These are phyloP conservation scores for Myiothlypis chrysogaster DNA, from an alignment of 2,797 vertebrate species.

Conservation along the genomic window DNA sequence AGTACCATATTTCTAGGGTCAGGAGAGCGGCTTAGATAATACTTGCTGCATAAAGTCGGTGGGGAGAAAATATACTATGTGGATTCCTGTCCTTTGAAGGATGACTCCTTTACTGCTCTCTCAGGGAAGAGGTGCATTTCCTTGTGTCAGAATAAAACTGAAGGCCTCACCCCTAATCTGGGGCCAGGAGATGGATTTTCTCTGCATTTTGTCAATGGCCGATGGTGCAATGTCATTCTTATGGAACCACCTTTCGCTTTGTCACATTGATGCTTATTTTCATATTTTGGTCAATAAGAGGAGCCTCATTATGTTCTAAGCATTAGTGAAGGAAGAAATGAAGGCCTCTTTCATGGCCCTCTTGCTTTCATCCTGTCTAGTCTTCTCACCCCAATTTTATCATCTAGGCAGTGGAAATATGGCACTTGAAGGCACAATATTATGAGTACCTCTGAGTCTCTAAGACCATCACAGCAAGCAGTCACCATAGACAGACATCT, in stretches of 20 bases:
- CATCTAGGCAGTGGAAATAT: background rate
- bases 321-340: background rate
- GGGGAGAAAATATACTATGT: no score
- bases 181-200: background rate
- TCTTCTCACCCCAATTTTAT: background rate
- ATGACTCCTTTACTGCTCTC: background rate
- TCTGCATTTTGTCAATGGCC: background rate
- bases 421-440: background rate
- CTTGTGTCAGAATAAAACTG: background rate
- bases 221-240: background rate
- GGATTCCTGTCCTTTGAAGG: background rate
- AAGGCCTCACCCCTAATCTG: background rate
- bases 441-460: background rate
- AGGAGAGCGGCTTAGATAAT: background rate
- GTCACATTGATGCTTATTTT: background rate
- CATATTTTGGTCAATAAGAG: background rate
- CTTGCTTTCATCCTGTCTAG: background rate
- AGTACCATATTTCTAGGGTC: background rate
- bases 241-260: background rate
- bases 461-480: background rate
- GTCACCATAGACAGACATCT: background rate
- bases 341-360: background rate
- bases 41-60: background rate
- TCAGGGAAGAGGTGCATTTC: background rate
- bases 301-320: background rate